Percentiles rank a stretch among this genome's conserved stretches.
Evolutionary conservation across 2,113 vertebrate species (phyloP).

Genomic region (Tyrannus savana): DNA sequence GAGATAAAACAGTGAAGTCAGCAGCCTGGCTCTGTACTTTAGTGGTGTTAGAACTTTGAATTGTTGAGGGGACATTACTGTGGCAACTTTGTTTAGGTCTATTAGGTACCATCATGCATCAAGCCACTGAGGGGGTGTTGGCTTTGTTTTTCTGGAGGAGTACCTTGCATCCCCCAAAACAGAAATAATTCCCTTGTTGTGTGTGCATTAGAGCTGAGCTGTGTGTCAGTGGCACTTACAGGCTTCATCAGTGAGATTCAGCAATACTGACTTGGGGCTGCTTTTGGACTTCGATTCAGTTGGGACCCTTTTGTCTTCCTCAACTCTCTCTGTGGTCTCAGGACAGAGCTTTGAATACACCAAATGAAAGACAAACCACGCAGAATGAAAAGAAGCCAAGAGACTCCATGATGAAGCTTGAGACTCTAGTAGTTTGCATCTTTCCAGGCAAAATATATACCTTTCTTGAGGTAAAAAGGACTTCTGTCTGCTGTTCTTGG

Average conservation of each 20-base stretch:
- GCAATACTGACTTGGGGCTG: background rate
- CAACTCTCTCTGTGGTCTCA: background rate
- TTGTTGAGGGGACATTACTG: background rate
- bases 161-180: background rate
- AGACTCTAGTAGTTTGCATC: background rate
- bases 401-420: background rate
- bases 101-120: background rate
- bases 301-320: background rate
- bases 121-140: accelerated
- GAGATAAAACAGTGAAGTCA: background rate
- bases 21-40: background rate
- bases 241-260: background rate
- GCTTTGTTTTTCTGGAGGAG: background rate
- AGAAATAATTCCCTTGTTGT: background rate
- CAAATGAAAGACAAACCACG: background rate
- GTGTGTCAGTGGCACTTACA: background rate
- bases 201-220: background rate
- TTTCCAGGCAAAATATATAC: background rate
- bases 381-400: background rate
- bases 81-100: background rate
- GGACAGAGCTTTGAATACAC: background rate
- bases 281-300: background rate
- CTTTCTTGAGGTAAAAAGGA: background rate
- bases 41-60: background rate
- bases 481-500: background rate